Percentiles rank a stretch among this genome's conserved stretches.
These are phyloP conservation scores for Anagyrus pseudococci DNA, from an alignment of 2,888 invertebrate genomes.

Conservation along the genomic window DNA sequence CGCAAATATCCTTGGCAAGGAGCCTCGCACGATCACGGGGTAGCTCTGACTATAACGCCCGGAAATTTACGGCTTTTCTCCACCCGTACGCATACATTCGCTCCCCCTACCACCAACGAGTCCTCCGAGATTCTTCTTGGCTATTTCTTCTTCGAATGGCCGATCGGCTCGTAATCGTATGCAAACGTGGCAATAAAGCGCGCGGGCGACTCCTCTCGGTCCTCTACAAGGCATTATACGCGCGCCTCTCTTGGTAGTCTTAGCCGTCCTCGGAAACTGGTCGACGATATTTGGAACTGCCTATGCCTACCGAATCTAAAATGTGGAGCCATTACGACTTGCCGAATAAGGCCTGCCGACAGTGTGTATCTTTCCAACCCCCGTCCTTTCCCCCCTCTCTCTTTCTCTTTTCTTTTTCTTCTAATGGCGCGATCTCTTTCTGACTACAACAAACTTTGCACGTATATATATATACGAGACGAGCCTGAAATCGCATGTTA, in stretches of 20 bases:
- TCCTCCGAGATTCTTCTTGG: background rate
- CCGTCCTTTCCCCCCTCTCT: background rate
- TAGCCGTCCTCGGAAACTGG: too few species aligned
- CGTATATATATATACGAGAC: too few species aligned
- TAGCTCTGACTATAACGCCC: background rate
- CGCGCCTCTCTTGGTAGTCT: constrained; percentile 7
- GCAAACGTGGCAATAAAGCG: constrained; percentile 44
- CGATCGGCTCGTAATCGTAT: constrained; percentile 43
- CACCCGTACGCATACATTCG: too few species aligned
- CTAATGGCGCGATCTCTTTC: background rate
- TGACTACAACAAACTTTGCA: too few species aligned
- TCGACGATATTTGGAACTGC: constrained; percentile 15
- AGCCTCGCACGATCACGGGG: constrained; percentile 7
- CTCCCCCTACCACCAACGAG: constrained; percentile 11
- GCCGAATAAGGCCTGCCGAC: constrained; percentile 23
- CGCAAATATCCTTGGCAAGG: constrained; percentile 8
- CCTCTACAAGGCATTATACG: constrained; percentile 4
- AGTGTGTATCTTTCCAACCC: too few species aligned
- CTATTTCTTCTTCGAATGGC: constrained; percentile 32
- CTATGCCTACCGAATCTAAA: constrained; percentile 38
- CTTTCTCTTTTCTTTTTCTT: constrained; percentile 3
- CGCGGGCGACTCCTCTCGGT: constrained; percentile 15
- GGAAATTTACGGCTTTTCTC: constrained; percentile 30
- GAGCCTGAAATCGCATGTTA: too few species aligned
- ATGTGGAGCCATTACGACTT: constrained; percentile 35